Percentiles rank a stretch among this genome's conserved stretches.
These are phyloP conservation scores for Sinocyclocheilus maitianheensis DNA, from an alignment of 2,113 vertebrate genomes.

Conservation along the genomic window DNA sequence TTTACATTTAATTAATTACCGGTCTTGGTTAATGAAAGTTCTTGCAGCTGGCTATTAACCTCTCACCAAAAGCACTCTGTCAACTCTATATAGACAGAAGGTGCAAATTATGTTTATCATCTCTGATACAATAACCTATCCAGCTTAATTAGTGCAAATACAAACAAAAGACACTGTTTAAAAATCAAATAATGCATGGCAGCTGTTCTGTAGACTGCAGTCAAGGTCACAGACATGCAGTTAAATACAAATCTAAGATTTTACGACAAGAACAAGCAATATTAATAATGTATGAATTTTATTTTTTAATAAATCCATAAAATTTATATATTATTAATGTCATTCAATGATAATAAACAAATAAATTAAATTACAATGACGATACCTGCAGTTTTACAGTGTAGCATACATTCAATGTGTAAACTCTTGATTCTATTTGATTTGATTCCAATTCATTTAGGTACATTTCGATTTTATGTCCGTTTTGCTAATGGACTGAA, in stretches of 20 bases:
- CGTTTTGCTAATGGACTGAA: no score
- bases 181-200: not conserved
- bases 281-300: no score
- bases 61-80: not conserved
- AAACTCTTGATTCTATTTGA: no score
- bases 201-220: not conserved
- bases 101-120: conserved; percentile 12
- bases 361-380: no score
- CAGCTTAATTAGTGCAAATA: not conserved
- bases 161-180: not conserved
- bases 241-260: not conserved
- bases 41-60: not conserved
- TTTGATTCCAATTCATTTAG: no score
- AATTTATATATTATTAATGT: no score
- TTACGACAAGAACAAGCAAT: not conserved
- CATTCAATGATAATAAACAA: no score
- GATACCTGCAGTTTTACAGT: no score
- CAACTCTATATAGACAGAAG: conserved; percentile 1
- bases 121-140: not conserved
- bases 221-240: not conserved
- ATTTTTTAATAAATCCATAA: no score
- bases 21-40: not conserved
- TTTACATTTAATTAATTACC: not conserved
- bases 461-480: no score
- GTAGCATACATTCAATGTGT: no score